A percentile compares a stretch with the other conserved stretches of the same genome.
Conservation (phyloP, 2,888 invertebrate species). For the Onthophagus sagittarius region DNA sequence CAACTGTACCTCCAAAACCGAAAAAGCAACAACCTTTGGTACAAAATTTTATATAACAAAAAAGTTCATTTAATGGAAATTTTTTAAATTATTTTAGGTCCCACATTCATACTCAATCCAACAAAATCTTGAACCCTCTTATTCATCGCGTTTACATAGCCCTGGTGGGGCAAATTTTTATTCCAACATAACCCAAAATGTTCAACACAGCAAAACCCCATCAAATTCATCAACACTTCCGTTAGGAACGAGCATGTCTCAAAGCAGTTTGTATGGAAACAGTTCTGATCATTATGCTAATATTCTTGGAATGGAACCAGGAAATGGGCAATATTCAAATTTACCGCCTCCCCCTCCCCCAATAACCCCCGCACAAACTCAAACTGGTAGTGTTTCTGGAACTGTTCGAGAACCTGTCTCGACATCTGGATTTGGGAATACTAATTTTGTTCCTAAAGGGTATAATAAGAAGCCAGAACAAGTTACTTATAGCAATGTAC, state of each 20-base stretch:
- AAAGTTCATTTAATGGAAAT: background rate
- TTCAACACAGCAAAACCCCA: constrained; percentile 33
- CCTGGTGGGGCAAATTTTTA: constrained; percentile 41
- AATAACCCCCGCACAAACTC: background rate
- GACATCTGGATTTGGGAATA: constrained; percentile 3
- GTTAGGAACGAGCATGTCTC: constrained; percentile 26
- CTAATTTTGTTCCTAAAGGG: constrained; percentile 30
- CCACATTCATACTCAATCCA: constrained; percentile 73
- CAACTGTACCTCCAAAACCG: constrained; percentile 78
- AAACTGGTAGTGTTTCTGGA: background rate
- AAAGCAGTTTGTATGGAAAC: constrained; percentile 26
- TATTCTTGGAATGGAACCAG: constrained; percentile 33
- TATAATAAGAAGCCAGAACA: constrained; percentile 39
- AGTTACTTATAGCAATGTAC: constrained; percentile 46
- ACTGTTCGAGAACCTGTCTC: constrained; percentile 19
- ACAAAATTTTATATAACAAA: constrained; percentile 21
- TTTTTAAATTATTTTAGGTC: constrained; percentile 51
- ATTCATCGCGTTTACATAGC: constrained; percentile 65
- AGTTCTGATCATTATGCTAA: constrained; percentile 29
- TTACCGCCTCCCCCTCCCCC: background rate
- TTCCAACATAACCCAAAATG: constrained; percentile 42
- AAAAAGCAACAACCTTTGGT: constrained; percentile 61
- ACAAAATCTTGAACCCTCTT: constrained; percentile 69
- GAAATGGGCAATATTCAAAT: constrained; percentile 6
- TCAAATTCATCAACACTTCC: constrained; percentile 37